Evolutionary conservation across 2,888 invertebrate genomes (phyloP), one percentile per base, ranked within the genome.

Genomic region (Drosophila borealis): DNA sequence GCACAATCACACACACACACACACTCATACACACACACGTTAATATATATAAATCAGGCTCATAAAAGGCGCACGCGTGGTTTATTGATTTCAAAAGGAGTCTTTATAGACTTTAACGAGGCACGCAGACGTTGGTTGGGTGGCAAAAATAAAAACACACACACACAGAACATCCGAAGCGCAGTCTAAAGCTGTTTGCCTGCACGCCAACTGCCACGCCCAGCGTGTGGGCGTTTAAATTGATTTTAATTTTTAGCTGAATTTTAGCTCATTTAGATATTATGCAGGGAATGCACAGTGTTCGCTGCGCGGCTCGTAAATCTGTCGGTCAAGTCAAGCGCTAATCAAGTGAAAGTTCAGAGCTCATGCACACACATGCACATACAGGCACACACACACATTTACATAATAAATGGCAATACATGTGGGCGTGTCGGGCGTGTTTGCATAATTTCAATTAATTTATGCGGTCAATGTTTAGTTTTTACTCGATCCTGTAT

Each of bases 391-490:
- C 64, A 54, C 44, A 39, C 64, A 48, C 25, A 33, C 66, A 83
- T 77, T 71, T 76, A 66, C 76, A 81, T 84, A 67, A 69, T 78
- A 29, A 41, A 17, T 14, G 39, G 51, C 51, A 62, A 78, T 82
- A 59, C 61, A 80, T 82, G 36, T 41, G 42, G 51, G 55, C 61
- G 64, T 56, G 61, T 3, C 53, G 36, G 41, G 45, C 45, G 63
- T 63, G 63, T 63, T 70, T 74, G 83, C 88, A 86, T 86, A 88
- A 88, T 84, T 29, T 88, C 86, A 88, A 83, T 84, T 88, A 86
- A 88, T 86, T 88, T 88, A 86, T 86, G 84, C 83, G 81, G 59
- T 78, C 70, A 70, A 78, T 84, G 83, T 84, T 88, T 88, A 78
- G 84, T 88, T 86, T 84, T 86, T 74, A 76, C 76, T 33, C 33